Evolutionary conservation across 2,797 vertebrate species (phyloP).

Genomic region (Sebastes itinus): DNA sequence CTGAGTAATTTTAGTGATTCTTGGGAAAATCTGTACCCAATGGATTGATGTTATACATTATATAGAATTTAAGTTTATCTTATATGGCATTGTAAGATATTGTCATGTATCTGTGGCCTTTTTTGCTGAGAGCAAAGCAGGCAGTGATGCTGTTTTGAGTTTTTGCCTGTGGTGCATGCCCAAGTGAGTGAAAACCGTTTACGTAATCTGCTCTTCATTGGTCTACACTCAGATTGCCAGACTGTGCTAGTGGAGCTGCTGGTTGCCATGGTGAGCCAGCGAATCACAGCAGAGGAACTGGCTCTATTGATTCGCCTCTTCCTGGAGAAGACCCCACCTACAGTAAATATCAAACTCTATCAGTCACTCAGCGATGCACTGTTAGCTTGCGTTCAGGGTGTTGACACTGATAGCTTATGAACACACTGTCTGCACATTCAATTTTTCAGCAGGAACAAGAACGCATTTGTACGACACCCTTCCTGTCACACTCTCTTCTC

Average conservation of each 20-base stretch:
- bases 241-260: conserved; percentile 90
- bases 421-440: neutral
- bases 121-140: neutral
- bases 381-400: conserved; percentile 16
- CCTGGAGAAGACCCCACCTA: conserved; percentile 93
- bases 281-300: conserved; percentile 92
- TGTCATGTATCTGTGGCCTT: neutral
- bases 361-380: conserved; percentile 26
- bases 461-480: conserved; percentile 5
- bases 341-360: conserved; percentile 82
- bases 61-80: neutral
- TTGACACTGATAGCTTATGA: conserved; percentile 16
- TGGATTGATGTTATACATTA: neutral
- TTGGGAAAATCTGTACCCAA: neutral
- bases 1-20: neutral
- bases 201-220: conserved; percentile 43
- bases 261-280: conserved; percentile 92
- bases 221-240: conserved; percentile 87
- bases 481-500: conserved; percentile 16
- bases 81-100: neutral
- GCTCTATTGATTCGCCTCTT: conserved; percentile 91
- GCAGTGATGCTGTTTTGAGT: neutral
- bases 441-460: conserved; percentile 16
- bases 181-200: conserved; percentile 41
- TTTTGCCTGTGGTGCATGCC: conserved; percentile 4